Evolutionary conservation across 2,797 vertebrate genomes (phyloP).

Genomic region (Loris lydekkerianus): DNA sequence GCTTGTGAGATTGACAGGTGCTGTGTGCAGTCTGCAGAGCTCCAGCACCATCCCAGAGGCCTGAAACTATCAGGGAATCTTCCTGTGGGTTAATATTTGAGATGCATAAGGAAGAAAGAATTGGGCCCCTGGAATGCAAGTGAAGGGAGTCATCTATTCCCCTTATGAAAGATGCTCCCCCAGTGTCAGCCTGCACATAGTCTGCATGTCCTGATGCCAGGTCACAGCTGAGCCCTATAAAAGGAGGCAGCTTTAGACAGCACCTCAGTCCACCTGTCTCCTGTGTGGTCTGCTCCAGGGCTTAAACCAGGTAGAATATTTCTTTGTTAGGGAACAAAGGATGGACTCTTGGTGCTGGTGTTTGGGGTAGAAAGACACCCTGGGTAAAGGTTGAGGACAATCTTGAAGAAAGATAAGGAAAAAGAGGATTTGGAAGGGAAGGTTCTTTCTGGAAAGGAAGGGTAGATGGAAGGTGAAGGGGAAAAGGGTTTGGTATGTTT

Average conservation of each 20-base stretch:
- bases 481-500: background rate
- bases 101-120: constrained; percentile 59
- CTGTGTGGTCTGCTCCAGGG: background rate
- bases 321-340: background rate
- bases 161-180: constrained; percentile 47
- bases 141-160: constrained; percentile 31
- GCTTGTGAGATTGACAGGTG: background rate
- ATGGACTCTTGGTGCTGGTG: background rate
- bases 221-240: constrained; percentile 64
- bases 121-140: constrained; percentile 51
- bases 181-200: background rate
- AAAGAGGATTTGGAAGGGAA: background rate
- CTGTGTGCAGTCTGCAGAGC: background rate
- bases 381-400: background rate
- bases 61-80: background rate
- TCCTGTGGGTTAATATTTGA: constrained; percentile 34
- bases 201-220: background rate
- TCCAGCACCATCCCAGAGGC: background rate
- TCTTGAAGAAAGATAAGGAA: background rate
- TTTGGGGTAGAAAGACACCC: background rate
- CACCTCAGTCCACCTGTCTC: constrained; percentile 39
- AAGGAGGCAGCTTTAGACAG: constrained; percentile 10
- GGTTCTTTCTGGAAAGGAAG: background rate
- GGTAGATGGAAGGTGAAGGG: background rate
- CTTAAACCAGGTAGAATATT: constrained; percentile 57